Evolutionary conservation across 1,140 invertebrate genomes (phyloP), one percentile per base, ranked within the genome.

Genomic region (Platyscapa corneri): DNA sequence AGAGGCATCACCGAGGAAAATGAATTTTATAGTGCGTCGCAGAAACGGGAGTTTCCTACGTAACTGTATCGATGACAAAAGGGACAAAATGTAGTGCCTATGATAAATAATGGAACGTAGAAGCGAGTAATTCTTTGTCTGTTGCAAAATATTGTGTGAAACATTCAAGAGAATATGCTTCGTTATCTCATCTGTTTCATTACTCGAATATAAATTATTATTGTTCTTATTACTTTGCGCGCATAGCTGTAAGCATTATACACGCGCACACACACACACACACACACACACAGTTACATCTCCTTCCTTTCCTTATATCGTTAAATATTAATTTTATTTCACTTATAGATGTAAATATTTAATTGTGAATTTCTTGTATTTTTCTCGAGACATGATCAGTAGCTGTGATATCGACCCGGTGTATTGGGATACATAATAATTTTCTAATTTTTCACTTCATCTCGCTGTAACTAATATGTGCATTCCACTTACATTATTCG

Each of bases 401-500:
- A 91, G 91, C 90, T 91, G 91, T 91, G 91, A 92, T 92, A 91
- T 90, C 85, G 88, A 90, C 89, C 89, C 82, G 89, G 91, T 91
- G 87, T 91, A 89, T 90, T 89, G 88, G 89, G 86, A 87, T 30
- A 74, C 76, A 20, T 86, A 85, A 82, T 39, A 82, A 72, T 85
- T 67, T 70, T 23, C 46, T 86, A 49, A 70, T 64, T 78, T 64
- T 87, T 87, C 83, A 87, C 83, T 86, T 76, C 23, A 30, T 81
- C 72, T 60, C 32, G 77, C 65, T 85, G 65, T 34, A 85, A 80
- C 18, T 64, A 32, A 30, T 53, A 77, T 23, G n/a, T 77, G 75
- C 64, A 85, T 74, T 42, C 16, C 34, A 34, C 14, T 74, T 70
- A 49, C 2, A 34, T 53, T 37, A 37, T 56, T 70, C 30, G 6